A percentile compares a stretch with the other conserved stretches of the same genome.
Conservation (phyloP, 1,140 invertebrate genomes). For the Prorops nasuta region DNA sequence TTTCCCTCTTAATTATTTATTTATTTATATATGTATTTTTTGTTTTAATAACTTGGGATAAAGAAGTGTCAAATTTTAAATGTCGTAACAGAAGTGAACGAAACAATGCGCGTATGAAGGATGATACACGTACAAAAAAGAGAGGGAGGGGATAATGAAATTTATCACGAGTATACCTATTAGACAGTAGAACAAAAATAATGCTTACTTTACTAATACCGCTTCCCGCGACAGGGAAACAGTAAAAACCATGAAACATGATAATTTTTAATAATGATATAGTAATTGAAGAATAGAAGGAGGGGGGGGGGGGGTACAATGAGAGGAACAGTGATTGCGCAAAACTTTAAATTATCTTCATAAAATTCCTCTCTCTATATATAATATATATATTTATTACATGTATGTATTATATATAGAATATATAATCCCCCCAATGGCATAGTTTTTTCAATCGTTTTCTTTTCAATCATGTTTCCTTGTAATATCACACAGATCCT, state of each 20-base stretch:
- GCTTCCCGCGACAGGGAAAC: slow-evolving; percentile 18
- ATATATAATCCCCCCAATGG: too few species aligned
- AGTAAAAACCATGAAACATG: slow-evolving; percentile 22
- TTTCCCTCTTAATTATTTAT: slow-evolving; percentile 27
- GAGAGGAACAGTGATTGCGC: neutral
- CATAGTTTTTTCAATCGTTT: too few species aligned
- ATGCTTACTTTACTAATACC: slow-evolving; percentile 20
- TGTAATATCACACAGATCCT: too few species aligned
- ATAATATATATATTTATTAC: too few species aligned
- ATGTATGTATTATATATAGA: too few species aligned
- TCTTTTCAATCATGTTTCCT: too few species aligned
- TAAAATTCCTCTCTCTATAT: too few species aligned
- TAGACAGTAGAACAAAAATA: slow-evolving; percentile 4
- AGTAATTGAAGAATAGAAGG: slow-evolving; percentile 3
- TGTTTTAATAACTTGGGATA: neutral
- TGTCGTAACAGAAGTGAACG: neutral
- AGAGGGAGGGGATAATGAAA: neutral
- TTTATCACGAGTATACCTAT: neutral
- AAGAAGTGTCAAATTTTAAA: slow-evolving; percentile 7
- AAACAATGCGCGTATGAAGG: neutral
- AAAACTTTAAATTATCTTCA: too few species aligned
- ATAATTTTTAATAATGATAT: slow-evolving; percentile 23
- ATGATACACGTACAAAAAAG: neutral
- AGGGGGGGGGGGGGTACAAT: slow-evolving; percentile 6
- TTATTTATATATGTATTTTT: slow-evolving; percentile 30